phyloP scores from a whole-genome alignment of 2,797 vertebrate species.

The Spea hammondii region DNA sequence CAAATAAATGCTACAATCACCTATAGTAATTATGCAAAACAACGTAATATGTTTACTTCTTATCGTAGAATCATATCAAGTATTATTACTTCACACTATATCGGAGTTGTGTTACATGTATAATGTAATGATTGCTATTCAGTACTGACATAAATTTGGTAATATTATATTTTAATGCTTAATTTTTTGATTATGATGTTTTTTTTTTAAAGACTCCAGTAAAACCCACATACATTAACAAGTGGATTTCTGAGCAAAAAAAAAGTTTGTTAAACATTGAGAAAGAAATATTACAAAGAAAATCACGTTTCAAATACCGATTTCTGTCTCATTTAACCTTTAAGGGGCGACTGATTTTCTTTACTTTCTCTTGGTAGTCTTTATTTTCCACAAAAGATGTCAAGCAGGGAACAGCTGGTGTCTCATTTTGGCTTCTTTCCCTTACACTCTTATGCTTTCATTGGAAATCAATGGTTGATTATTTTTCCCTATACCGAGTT shows the following conservation, averaged over 20 bases:
- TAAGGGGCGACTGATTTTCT: conserved; percentile 62
- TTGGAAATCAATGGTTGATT: conserved; percentile 76
- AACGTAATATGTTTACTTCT: too few relatives aligned
- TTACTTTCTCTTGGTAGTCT: conserved; percentile 56
- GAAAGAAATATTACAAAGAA: conserved; percentile 36
- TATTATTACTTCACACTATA: too few relatives aligned
- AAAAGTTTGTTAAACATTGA: background rate
- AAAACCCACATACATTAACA: background rate
- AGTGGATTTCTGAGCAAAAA: background rate
- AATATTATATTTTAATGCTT: background rate
- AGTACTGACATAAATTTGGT: conserved; percentile 56
- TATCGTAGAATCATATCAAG: background rate
- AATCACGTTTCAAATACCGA: conserved; percentile 57
- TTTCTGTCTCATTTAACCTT: conserved; percentile 61
- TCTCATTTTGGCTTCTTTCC: conserved; percentile 71
- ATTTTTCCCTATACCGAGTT: conserved; percentile 65
- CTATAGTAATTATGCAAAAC: background rate
- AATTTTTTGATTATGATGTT: too few relatives aligned
- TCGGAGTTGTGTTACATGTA: background rate
- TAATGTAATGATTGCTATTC: background rate
- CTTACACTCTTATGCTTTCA: conserved; percentile 65
- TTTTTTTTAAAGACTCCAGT: too few relatives aligned
- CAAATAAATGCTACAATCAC: background rate
- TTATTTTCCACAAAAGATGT: conserved; percentile 70
- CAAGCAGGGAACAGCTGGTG: conserved; percentile 78